Evolutionary conservation across 2,888 invertebrate species (phyloP).

Genomic region (Listrodromus nycthemerus): DNA sequence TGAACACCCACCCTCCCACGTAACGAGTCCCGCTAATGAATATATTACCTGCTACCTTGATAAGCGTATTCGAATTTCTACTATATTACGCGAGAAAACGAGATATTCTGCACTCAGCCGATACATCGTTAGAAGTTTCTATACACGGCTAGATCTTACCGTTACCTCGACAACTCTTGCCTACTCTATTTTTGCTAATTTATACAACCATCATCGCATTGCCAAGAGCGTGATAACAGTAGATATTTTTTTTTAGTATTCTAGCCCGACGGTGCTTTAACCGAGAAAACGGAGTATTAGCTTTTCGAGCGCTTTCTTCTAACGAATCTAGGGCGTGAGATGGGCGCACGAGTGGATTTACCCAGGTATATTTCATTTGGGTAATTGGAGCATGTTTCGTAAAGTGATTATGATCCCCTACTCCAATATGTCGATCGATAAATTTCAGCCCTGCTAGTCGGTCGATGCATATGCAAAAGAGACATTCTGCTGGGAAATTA

Average conservation of each 20-base stretch:
- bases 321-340: not conserved
- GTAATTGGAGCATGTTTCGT: not conserved
- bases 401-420: not conserved
- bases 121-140: constrained; percentile 46
- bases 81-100: constrained; percentile 49
- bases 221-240: not conserved
- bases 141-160: constrained; percentile 2
- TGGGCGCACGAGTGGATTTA: not conserved
- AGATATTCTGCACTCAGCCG: constrained; percentile 32
- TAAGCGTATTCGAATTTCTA: constrained; percentile 56
- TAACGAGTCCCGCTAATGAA: constrained; percentile 65
- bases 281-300: not conserved
- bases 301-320: not conserved
- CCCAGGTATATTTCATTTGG: not conserved
- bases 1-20: constrained; percentile 42
- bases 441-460: not conserved
- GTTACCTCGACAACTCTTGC: not conserved
- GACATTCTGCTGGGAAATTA: not conserved
- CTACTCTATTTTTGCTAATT: not conserved
- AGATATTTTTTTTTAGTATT: not conserved
- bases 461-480: not conserved
- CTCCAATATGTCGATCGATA: constrained; percentile 5
- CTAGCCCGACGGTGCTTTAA: not conserved
- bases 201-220: not conserved
- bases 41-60: constrained; percentile 63